Conservation (phyloP, 1,140 invertebrate species). For the Plodia interpunctella region DNA sequence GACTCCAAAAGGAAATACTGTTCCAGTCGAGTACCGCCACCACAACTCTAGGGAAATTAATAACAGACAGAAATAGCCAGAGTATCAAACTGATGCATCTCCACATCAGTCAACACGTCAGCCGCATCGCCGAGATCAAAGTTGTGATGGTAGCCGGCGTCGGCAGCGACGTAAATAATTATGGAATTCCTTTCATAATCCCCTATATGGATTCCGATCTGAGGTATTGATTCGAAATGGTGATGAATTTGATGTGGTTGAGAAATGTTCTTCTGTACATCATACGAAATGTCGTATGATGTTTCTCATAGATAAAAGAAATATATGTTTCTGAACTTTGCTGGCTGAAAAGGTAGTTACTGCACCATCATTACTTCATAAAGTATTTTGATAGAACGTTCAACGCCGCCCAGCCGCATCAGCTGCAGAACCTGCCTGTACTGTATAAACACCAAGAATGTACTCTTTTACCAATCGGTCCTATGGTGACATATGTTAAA, state of each 20-base stretch:
- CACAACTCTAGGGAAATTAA: neutral
- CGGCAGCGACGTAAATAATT: neutral
- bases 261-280: neutral
- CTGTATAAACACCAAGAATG: too few relatives aligned
- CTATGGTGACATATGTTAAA: too few relatives aligned
- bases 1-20: neutral
- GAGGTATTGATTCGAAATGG: neutral
- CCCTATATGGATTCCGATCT: neutral
- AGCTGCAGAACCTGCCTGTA: too few relatives aligned
- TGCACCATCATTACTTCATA: too few relatives aligned
- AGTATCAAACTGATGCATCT: constrained; percentile 1
- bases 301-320: too few relatives aligned
- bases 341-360: too few relatives aligned
- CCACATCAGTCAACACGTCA: constrained; percentile 27
- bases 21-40: neutral
- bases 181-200: neutral
- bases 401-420: too few relatives aligned
- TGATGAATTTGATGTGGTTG: neutral
- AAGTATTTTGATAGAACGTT: too few relatives aligned
- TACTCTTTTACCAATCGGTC: too few relatives aligned
- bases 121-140: constrained; percentile 26
- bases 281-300: too few relatives aligned
- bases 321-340: too few relatives aligned
- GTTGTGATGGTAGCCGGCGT: constrained; percentile 8
- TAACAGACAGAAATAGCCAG: constrained; percentile 10